Conservation (phyloP, 2,113 vertebrate species). For the Anguilla rostrata region DNA sequence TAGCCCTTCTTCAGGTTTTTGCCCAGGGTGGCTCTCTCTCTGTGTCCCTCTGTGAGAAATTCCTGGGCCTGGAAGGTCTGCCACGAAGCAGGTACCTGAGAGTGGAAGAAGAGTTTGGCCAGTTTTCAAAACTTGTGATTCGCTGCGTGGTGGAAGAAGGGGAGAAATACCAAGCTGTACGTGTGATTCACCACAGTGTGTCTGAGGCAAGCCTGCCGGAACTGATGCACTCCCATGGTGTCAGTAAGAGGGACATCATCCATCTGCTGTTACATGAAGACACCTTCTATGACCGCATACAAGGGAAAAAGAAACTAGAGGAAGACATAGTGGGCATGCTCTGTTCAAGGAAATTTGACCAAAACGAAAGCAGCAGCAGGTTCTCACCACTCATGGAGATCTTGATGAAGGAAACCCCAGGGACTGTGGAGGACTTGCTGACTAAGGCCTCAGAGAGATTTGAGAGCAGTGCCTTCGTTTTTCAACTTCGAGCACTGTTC, state of each 20-base stretch:
- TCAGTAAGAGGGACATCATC: not conserved
- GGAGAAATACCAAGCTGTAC: not conserved
- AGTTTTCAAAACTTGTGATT: constrained; percentile 4
- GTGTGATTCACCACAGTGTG: not conserved
- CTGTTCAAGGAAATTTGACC: not conserved
- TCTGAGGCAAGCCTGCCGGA: not conserved
- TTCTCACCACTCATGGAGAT: not conserved
- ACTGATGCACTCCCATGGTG: not conserved
- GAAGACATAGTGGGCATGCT: not conserved
- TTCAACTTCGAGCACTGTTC: not conserved
- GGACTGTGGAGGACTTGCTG: not conserved
- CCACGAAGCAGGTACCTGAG: not conserved
- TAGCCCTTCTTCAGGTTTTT: not conserved
- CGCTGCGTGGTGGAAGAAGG: not conserved
- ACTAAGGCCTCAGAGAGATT: not conserved
- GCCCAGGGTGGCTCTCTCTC: not conserved
- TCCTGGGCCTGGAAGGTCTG: not conserved
- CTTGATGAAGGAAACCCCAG: not conserved
- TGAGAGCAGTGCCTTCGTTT: not conserved
- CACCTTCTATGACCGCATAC: not conserved
- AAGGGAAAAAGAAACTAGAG: not conserved
- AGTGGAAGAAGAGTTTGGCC: not conserved
- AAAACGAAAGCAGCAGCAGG: not conserved
- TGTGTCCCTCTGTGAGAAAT: constrained; percentile 1
- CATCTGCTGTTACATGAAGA: not conserved